phyloP scores from a whole-genome alignment of 2,113 vertebrate species.

The Motacilla alba region DNA sequence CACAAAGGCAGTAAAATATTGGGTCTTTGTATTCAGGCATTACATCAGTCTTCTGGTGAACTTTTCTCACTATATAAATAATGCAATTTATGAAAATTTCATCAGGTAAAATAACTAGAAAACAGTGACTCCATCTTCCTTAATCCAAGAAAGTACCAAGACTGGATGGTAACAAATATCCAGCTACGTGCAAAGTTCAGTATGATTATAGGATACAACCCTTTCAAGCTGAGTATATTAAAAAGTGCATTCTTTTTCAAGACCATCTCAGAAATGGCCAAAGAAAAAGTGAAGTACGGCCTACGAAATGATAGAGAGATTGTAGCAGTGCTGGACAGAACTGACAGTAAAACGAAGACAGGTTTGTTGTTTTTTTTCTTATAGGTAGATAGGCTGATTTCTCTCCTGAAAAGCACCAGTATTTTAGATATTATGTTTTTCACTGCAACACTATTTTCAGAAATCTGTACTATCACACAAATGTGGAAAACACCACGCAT shows the following conservation, averaged over 20 bases:
- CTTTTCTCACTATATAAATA: background rate
- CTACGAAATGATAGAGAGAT: background rate
- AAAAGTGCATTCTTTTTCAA: background rate
- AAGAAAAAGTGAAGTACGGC: background rate
- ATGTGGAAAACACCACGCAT: background rate
- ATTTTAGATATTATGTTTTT: background rate
- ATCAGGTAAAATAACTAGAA: background rate
- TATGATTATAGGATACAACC: background rate
- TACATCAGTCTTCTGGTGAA: background rate
- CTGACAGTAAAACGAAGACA: background rate
- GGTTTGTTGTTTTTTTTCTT: background rate
- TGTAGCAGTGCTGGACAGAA: background rate
- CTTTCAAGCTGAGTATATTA: background rate
- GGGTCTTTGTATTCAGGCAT: background rate
- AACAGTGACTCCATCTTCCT: background rate
- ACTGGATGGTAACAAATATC: background rate
- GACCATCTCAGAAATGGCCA: background rate
- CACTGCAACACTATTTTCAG: background rate
- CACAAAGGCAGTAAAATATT: background rate
- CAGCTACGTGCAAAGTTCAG: background rate
- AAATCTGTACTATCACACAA: background rate
- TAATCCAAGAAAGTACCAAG: background rate
- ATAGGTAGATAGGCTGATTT: background rate
- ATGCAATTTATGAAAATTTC: background rate
- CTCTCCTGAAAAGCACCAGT: background rate